A percentile compares a stretch with the other conserved stretches of the same genome.
Conservation (phyloP, 2,888 invertebrate species). For the Tholera decimalis region DNA sequence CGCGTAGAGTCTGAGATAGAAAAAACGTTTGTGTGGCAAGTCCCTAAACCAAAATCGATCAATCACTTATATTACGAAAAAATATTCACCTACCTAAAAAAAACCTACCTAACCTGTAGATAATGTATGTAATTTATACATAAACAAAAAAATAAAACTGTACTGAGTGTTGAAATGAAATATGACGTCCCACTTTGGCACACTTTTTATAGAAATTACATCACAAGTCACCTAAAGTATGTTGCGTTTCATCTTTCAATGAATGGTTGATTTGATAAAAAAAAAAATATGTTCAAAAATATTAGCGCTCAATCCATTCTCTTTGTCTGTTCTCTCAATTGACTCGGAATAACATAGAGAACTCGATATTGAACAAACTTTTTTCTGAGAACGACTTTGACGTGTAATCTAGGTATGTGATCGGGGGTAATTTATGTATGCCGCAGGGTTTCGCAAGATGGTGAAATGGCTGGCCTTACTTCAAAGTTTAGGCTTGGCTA, state of each 20-base stretch:
- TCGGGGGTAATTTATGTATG: constrained; percentile 38
- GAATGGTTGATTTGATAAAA: not conserved
- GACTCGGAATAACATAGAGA: constrained; percentile 46
- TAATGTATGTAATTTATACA: too few species aligned
- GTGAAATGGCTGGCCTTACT: constrained; percentile 9
- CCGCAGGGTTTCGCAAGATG: constrained; percentile 26
- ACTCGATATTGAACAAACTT: constrained; percentile 36
- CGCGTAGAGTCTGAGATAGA: not conserved
- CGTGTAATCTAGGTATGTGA: constrained; percentile 33
- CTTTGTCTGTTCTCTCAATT: constrained; percentile 31
- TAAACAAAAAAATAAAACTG: too few species aligned
- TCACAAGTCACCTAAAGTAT: too few species aligned
- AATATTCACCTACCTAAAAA: too few species aligned
- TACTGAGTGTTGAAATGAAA: too few species aligned
- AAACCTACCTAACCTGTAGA: too few species aligned
- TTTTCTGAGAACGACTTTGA: constrained; percentile 31
- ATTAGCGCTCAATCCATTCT: not conserved
- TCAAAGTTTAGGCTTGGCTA: constrained; percentile 26
- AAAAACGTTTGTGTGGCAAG: not conserved
- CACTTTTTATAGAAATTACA: too few species aligned
- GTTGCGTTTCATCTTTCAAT: too few species aligned
- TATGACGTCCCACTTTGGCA: too few species aligned
- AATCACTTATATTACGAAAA: too few species aligned
- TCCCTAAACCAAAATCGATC: too few species aligned
- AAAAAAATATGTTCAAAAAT: too few species aligned